Conservation (phyloP, 2,113 vertebrate species). For the Casuarius casuarius region DNA sequence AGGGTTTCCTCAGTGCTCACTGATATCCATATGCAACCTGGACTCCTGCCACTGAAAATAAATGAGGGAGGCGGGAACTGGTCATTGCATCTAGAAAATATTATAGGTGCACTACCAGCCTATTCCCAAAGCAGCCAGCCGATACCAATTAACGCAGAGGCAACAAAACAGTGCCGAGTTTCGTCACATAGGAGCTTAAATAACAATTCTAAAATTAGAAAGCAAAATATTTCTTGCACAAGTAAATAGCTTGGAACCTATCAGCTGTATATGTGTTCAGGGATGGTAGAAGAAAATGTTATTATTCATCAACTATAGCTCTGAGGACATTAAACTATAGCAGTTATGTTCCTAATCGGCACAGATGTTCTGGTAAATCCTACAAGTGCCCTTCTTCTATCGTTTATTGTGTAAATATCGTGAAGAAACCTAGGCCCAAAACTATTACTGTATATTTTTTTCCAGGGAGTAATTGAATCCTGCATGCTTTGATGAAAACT, state of each 20-base stretch:
- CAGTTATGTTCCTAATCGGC: neutral
- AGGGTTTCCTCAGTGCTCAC: neutral
- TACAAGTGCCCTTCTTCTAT: neutral
- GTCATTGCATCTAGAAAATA: neutral
- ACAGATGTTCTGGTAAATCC: neutral
- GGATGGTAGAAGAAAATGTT: neutral
- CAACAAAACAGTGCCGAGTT: neutral
- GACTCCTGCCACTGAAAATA: neutral
- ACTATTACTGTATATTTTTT: neutral
- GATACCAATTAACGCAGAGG: accelerated
- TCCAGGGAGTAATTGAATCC: neutral
- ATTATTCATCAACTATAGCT: neutral
- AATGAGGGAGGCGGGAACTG: accelerated
- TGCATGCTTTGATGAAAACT: neutral
- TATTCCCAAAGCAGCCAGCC: accelerated
- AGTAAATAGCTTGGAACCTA: neutral
- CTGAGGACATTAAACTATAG: neutral
- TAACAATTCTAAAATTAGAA: neutral
- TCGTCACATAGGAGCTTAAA: neutral
- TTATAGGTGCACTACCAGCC: too few relatives aligned
- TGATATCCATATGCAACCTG: accelerated
- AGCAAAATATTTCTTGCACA: neutral
- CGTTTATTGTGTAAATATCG: neutral
- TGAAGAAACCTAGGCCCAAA: neutral
- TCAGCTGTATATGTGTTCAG: neutral